Evolutionary conservation across 2,113 vertebrate species (phyloP).

Genomic region (Halichoerus grypus): DNA sequence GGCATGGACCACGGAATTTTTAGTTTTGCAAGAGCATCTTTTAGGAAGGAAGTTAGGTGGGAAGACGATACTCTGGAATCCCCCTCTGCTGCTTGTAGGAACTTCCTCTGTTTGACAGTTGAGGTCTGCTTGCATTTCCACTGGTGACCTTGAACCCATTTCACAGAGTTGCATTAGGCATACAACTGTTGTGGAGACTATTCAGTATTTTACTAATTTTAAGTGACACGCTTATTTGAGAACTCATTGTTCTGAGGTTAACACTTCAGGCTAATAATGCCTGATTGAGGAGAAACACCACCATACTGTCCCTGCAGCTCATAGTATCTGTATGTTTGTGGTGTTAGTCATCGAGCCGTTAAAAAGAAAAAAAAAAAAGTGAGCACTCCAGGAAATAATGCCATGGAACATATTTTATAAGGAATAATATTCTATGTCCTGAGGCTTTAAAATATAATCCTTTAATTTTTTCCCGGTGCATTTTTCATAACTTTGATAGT

Average conservation of each 20-base stretch:
- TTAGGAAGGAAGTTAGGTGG: fast-evolving
- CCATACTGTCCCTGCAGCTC: not conserved
- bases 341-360: not conserved
- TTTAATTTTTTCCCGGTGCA: not conserved
- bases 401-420: not conserved
- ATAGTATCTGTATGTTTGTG: not conserved
- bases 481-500: not conserved
- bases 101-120: not conserved
- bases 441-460: not conserved
- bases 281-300: not conserved
- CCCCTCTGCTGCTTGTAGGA: not conserved
- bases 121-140: too few relatives aligned
- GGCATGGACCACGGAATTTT: too few relatives aligned
- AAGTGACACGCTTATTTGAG: not conserved
- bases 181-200: fast-evolving
- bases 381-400: conserved; percentile 8
- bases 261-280: too few relatives aligned
- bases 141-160: fast-evolving
- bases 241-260: not conserved
- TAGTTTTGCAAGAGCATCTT: not conserved
- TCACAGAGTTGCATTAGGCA: fast-evolving
- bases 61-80: not conserved
- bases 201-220: fast-evolving
- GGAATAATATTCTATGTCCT: not conserved
- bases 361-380: not conserved